A percentile compares a stretch with the other conserved stretches of the same genome.
Conservation (phyloP, 1,140 invertebrate genomes). For the Battus philenor region DNA sequence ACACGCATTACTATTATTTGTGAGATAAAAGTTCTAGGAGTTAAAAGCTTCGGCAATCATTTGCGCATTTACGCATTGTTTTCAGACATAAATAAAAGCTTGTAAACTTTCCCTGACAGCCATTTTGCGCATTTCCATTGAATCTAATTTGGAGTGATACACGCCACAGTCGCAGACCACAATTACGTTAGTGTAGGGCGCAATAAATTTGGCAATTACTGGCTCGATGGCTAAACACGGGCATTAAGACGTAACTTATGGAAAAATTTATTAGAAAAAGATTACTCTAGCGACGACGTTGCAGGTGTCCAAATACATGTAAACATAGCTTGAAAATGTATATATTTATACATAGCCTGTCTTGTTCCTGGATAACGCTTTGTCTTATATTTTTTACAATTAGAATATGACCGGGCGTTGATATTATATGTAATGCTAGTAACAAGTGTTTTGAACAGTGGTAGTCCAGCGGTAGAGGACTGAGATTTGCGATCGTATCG, state of each 20-base stretch:
- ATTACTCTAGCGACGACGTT: background rate
- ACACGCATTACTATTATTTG: no score
- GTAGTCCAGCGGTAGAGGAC: no score
- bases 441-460: no score
- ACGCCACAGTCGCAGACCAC: constrained; percentile 53
- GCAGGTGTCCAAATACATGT: no score
- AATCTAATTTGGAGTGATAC: constrained; percentile 71
- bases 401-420: no score
- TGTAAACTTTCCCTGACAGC: constrained; percentile 40
- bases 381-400: no score
- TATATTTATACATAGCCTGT: background rate
- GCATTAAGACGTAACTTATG: constrained; percentile 41
- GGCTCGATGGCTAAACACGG: constrained; percentile 47
- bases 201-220: constrained; percentile 72
- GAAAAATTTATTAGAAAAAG: background rate
- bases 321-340: no score
- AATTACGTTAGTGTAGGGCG: constrained; percentile 63
- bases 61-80: constrained; percentile 34
- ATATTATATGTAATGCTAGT: no score
- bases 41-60: background rate
- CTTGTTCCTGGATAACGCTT: background rate
- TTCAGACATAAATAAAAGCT: constrained; percentile 33
- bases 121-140: constrained; percentile 48
- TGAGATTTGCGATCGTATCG: no score
- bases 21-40: no score